Evolutionary conservation across 2,797 vertebrate genomes (phyloP).

Genomic region (Tarsius wallacei): DNA sequence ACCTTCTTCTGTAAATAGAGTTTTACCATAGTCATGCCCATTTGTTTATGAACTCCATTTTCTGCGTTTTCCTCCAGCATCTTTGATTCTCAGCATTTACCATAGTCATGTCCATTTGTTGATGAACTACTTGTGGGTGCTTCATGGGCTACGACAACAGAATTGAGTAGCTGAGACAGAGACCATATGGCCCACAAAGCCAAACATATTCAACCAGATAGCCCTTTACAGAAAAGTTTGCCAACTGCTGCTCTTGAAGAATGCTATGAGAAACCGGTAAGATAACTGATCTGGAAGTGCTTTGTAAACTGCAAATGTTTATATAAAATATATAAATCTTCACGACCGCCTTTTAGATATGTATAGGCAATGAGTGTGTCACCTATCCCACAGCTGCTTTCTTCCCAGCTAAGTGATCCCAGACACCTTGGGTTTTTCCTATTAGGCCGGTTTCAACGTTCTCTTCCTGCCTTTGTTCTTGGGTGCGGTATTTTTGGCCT

Average conservation of each 20-base stretch:
- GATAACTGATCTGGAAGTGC: slow-evolving; percentile 39
- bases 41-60: slow-evolving; percentile 78
- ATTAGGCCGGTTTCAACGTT: not conserved
- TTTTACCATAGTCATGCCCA: not conserved
- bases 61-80: slow-evolving; percentile 83
- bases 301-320: slow-evolving; percentile 59
- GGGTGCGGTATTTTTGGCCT: slow-evolving; percentile 58
- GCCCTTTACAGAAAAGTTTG: slow-evolving; percentile 1
- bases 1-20: not conserved
- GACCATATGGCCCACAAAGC: not conserved
- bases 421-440: not conserved
- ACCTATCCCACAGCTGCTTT: not conserved
- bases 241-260: not conserved
- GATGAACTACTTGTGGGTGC: not conserved
- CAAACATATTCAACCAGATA: slow-evolving; percentile 12
- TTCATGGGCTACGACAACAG: no score
- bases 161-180: not conserved
- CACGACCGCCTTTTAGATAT: slow-evolving; percentile 40
- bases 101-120: no score
- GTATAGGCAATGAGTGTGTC: slow-evolving; percentile 6
- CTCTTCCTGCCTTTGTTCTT: not conserved
- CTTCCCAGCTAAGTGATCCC: slow-evolving; percentile 14
- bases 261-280: slow-evolving; percentile 36
- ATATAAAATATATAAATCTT: slow-evolving; percentile 62
- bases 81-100: slow-evolving; percentile 81